These are phyloP conservation scores for Amiota communis DNA, from an alignment of 2,888 invertebrate genomes.

Conservation along the genomic window DNA sequence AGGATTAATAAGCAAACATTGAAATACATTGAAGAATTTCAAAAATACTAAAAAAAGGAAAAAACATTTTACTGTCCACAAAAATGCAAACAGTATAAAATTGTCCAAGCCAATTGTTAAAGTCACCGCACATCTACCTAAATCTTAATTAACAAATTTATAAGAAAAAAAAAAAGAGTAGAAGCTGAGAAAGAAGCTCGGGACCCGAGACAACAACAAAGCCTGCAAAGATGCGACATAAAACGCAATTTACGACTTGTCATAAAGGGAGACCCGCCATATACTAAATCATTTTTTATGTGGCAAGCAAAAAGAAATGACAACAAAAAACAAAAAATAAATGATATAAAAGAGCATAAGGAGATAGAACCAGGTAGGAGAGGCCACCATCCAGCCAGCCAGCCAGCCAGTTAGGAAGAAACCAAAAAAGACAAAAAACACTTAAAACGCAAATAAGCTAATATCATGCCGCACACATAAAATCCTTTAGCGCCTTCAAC, in stretches of 20 bases:
- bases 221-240: conserved; percentile 56
- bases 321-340: neutral
- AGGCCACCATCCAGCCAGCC: neutral
- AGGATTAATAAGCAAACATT: neutral
- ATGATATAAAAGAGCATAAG: neutral
- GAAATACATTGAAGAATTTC: neutral
- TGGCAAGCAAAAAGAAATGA: conserved; percentile 43
- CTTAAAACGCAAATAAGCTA: conserved; percentile 63
- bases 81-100: neutral
- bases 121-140: conserved; percentile 64
- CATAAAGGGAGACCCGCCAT: conserved; percentile 64
- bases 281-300: conserved; percentile 68
- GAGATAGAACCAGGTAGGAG: neutral
- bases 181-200: conserved; percentile 23
- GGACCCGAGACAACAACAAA: conserved; percentile 31
- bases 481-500: conserved; percentile 67
- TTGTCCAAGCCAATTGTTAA: conserved; percentile 34
- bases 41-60: neutral
- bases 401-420: neutral
- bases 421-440: conserved; percentile 35
- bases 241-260: conserved; percentile 67
- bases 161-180: conserved; percentile 48
- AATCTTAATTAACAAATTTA: conserved; percentile 66
- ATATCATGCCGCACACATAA: conserved; percentile 63
- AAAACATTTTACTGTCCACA: neutral